Conservation (phyloP, 2,797 vertebrate species). For the Parauchenoglanis ngamensis region DNA sequence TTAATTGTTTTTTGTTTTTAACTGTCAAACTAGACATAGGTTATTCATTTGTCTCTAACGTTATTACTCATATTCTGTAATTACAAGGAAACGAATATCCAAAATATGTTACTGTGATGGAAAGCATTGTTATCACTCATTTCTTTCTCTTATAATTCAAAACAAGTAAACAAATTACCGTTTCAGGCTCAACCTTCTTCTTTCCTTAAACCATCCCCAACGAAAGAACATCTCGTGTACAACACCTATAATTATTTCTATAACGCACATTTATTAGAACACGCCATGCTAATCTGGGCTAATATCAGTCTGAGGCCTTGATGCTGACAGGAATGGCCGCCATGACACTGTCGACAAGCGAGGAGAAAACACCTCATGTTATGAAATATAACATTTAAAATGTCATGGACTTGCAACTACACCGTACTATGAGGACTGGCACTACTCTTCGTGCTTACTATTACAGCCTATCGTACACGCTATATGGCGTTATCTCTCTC, state of each 20-base stretch:
- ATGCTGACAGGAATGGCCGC: constrained; percentile 1
- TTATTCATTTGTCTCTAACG: background rate
- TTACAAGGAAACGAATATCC: background rate
- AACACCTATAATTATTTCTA: background rate
- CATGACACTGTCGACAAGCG: background rate
- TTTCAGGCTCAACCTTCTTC: background rate
- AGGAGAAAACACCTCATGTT: background rate
- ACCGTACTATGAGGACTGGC: background rate
- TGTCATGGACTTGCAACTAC: background rate
- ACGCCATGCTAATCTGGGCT: background rate
- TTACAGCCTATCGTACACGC: background rate
- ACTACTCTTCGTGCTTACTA: too few relatives aligned
- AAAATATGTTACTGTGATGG: background rate
- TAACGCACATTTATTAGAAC: background rate
- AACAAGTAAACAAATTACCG: background rate
- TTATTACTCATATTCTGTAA: background rate
- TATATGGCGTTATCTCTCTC: background rate
- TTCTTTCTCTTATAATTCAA: background rate
- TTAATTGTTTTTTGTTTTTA: background rate
- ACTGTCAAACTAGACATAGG: background rate
- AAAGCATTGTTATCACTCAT: background rate
- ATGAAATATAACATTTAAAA: background rate
- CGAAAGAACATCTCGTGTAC: background rate
- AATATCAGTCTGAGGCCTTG: background rate
- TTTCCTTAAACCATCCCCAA: background rate